phyloP scores from a whole-genome alignment of 1,140 invertebrate species.

The Halyomorpha halys region DNA sequence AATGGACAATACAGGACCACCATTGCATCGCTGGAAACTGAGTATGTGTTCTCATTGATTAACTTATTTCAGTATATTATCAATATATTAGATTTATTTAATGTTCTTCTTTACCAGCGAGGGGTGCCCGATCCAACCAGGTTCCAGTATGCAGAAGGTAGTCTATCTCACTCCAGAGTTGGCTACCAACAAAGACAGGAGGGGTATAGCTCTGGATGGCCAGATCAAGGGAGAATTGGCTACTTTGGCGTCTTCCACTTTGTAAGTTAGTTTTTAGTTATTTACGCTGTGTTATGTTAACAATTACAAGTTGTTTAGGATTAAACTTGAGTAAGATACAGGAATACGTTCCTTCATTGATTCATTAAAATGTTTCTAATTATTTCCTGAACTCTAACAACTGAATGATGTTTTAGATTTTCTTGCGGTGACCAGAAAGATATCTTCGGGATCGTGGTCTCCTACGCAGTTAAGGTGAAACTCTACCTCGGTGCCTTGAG shows the following conservation, averaged over 20 bases:
- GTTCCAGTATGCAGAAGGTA: slow-evolving; percentile 84
- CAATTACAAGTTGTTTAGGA: too few species aligned
- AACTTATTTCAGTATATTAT: not conserved
- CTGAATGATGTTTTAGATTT: slow-evolving; percentile 42
- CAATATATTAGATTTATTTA: too few species aligned
- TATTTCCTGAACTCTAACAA: slow-evolving; percentile 12
- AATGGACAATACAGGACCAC: slow-evolving; percentile 95
- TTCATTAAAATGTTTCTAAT: not conserved
- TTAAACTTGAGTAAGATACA: too few species aligned
- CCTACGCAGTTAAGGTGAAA: slow-evolving; percentile 89
- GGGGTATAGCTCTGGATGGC: slow-evolving; percentile 91
- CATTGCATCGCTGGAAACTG: slow-evolving; percentile 85
- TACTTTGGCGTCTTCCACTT: slow-evolving; percentile 90
- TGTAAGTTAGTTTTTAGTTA: too few species aligned
- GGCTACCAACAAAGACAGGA: slow-evolving; percentile 69
- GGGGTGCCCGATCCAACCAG: slow-evolving; percentile 90
- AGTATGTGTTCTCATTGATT: slow-evolving; percentile 46
- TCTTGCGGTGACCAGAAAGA: slow-evolving; percentile 71
- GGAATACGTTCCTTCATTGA: too few species aligned
- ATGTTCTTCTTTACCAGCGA: slow-evolving; percentile 46
- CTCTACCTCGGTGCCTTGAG: slow-evolving; percentile 86
- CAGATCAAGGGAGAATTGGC: slow-evolving; percentile 77
- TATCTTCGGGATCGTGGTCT: slow-evolving; percentile 81
- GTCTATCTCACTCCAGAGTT: slow-evolving; percentile 75
- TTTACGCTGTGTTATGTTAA: too few species aligned